These are phyloP conservation scores for Cremastinae sp. DNA, from an alignment of 2,888 invertebrate species.

Conservation along the genomic window DNA sequence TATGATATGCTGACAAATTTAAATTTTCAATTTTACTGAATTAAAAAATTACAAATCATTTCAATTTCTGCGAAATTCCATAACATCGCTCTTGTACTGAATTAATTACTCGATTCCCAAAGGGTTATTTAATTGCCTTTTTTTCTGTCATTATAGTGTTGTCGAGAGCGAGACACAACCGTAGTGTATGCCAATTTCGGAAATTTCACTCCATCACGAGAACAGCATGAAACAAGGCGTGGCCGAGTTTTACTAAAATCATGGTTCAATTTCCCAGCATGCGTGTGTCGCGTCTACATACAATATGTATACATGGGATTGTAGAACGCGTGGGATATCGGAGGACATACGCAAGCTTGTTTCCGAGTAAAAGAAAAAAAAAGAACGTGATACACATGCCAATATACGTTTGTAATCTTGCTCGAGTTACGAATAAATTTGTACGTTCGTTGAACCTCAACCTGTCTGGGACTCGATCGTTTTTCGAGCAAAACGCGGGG, in stretches of 20 bases:
- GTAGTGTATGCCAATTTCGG: constrained; percentile 16
- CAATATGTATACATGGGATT: constrained; percentile 16
- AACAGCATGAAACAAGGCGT: constrained; percentile 47
- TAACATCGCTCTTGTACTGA: no score
- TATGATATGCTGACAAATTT: not conserved
- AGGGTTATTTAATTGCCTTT: not conserved
- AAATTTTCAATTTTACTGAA: no score
- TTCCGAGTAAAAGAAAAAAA: constrained; percentile 21
- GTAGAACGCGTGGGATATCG: constrained; percentile 43
- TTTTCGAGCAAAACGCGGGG: not conserved
- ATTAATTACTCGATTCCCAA: no score
- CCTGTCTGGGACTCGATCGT: constrained; percentile 17
- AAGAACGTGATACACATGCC: constrained; percentile 11
- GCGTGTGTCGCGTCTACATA: not conserved
- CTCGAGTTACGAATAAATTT: constrained; percentile 40
- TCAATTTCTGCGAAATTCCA: no score
- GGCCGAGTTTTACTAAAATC: constrained; percentile 29
- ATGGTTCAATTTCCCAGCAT: constrained; percentile 46
- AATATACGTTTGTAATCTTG: constrained; percentile 32
- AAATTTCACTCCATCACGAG: constrained; percentile 24
- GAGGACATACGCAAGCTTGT: constrained; percentile 11
- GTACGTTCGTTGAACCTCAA: constrained; percentile 44
- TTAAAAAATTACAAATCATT: no score
- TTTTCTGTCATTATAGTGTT: not conserved
- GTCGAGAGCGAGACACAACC: not conserved